phyloP scores from a whole-genome alignment of 2,113 vertebrate genomes.

The human region GRCh38 chr11:59996001-59996500 shows the following conservation, averaged over 20 bases:
- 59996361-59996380: background rate
- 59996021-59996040: background rate
- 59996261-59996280: background rate
- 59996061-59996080: background rate
- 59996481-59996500: background rate
- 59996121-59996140: background rate
- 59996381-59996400: background rate
- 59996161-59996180: background rate
- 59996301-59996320: background rate
- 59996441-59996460: background rate
- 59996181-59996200: background rate
- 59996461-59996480: background rate
- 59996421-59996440: background rate
- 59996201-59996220: background rate
- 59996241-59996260: background rate
- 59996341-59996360: background rate
- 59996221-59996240: background rate
- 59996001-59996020: background rate
- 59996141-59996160: background rate
- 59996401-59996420: background rate
- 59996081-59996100: background rate
- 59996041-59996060: background rate
- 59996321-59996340: background rate
- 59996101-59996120: background rate
- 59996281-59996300: background rate